A percentile compares a stretch with the other conserved stretches of the same genome.
phyloP scores from a whole-genome alignment of 2,797 vertebrate genomes.

The Lagocephalus sceleratus region DNA sequence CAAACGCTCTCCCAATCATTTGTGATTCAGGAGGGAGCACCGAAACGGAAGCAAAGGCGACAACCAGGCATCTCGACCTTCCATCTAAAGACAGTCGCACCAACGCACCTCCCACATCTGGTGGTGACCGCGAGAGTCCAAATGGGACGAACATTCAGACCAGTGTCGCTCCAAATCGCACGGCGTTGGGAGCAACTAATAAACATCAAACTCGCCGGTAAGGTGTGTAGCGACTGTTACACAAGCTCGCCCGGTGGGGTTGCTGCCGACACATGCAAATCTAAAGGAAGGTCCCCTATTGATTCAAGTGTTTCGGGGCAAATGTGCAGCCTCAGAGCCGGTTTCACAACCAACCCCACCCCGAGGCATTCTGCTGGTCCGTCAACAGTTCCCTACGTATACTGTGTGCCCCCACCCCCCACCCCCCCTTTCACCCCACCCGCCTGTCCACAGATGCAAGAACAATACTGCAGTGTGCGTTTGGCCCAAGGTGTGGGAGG shows the following conservation, averaged over 20 bases:
- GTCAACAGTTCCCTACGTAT: slow-evolving; percentile 33
- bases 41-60: too few relatives aligned
- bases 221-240: too few relatives aligned
- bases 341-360: slow-evolving; percentile 69
- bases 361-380: slow-evolving; percentile 51
- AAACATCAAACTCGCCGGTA: too few relatives aligned
- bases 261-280: neutral
- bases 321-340: slow-evolving; percentile 3
- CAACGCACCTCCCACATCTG: too few relatives aligned
- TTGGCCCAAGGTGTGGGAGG: slow-evolving; percentile 84
- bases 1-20: neutral
- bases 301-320: neutral
- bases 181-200: too few relatives aligned
- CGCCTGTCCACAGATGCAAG: slow-evolving; percentile 68
- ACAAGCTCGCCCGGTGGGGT: too few relatives aligned
- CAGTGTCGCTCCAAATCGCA: too few relatives aligned
- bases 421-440: slow-evolving; percentile 37
- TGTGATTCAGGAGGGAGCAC: too few relatives aligned
- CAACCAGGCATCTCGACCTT: too few relatives aligned
- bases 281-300: neutral
- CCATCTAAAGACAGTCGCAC: too few relatives aligned
- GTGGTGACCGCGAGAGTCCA: too few relatives aligned
- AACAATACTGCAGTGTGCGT: slow-evolving; percentile 81
- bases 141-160: too few relatives aligned
- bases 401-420: slow-evolving; percentile 42